These are phyloP conservation scores for Heliconius melpomene DNA, from an alignment of 1,140 invertebrate species.

Conservation along the genomic window DNA sequence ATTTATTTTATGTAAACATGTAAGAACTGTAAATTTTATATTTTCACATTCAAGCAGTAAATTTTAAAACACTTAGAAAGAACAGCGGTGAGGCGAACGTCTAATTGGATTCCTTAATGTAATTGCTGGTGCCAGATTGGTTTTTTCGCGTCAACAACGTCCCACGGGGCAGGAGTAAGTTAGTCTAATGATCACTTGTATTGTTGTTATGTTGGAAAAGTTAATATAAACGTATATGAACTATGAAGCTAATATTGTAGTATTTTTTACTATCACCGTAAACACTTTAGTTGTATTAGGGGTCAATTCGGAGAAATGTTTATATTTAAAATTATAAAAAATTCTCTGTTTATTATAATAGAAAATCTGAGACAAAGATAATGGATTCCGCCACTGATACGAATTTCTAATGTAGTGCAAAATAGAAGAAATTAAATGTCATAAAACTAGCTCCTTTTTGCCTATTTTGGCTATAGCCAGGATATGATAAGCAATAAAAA, in stretches of 20 bases:
- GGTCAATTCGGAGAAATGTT: too few relatives aligned
- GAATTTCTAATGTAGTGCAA: too few relatives aligned
- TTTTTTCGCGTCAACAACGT: conserved; percentile 70
- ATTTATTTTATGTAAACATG: too few relatives aligned
- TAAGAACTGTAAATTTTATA: background rate
- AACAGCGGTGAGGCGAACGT: conserved; percentile 44
- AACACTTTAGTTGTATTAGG: background rate
- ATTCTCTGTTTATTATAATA: too few relatives aligned
- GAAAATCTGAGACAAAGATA: too few relatives aligned
- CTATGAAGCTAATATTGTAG: background rate
- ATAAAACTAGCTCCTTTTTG: too few relatives aligned
- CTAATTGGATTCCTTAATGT: conserved; percentile 72
- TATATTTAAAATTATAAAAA: too few relatives aligned
- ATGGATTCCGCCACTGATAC: too few relatives aligned
- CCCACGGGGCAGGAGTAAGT: conserved; percentile 55
- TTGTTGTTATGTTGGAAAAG: conserved; percentile 45
- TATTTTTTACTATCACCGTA: background rate
- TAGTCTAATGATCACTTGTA: conserved; percentile 68
- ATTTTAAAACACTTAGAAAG: conserved; percentile 26
- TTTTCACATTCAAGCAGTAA: background rate
- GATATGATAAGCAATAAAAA: too few relatives aligned
- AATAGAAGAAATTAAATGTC: too few relatives aligned
- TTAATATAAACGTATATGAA: conserved; percentile 21
- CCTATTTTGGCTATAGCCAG: too few relatives aligned
- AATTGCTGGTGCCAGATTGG: conserved; percentile 71